These are phyloP conservation scores for Callopanchax toddi DNA, from an alignment of 2,113 vertebrate species.

Conservation along the genomic window DNA sequence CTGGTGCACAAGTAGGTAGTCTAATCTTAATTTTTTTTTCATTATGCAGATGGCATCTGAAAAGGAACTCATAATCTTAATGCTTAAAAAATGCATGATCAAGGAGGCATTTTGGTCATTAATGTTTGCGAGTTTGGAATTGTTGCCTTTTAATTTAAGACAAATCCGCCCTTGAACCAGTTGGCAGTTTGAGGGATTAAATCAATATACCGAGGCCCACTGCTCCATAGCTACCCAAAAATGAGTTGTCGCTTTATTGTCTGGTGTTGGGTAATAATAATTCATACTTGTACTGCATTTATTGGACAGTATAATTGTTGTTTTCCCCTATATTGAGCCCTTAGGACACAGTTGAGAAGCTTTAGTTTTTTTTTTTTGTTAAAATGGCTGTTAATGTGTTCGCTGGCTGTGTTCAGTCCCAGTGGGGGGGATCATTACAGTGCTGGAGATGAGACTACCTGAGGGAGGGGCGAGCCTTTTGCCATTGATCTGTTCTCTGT, in stretches of 20 bases:
- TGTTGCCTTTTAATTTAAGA: conserved; percentile 9
- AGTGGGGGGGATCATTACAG: conserved; percentile 63
- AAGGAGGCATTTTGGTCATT: background rate
- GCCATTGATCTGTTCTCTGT: conserved; percentile 62
- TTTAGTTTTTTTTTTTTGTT: conserved; percentile 8
- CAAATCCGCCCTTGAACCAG: conserved; percentile 4
- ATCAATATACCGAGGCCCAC: conserved; percentile 17
- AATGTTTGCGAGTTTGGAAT: background rate
- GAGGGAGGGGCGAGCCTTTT: conserved; percentile 40
- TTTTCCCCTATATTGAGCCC: conserved; percentile 47
- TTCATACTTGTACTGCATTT: conserved; percentile 45
- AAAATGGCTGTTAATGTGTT: conserved; percentile 68
- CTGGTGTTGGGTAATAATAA: conserved; percentile 49
- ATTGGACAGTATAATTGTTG: conserved; percentile 49
- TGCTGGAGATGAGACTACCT: conserved; percentile 59
- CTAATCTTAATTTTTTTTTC: conserved; percentile 19
- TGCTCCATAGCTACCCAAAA: conserved; percentile 8
- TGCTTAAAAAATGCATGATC: background rate
- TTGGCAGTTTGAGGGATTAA: conserved; percentile 30
- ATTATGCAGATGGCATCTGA: conserved; percentile 7
- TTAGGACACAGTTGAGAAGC: conserved; percentile 50
- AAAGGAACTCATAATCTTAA: conserved; percentile 7
- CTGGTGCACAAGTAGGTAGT: conserved; percentile 52
- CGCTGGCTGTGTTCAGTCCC: conserved; percentile 52
- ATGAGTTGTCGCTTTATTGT: conserved; percentile 2